Percentiles rank a stretch among this genome's conserved stretches.
phyloP scores from a whole-genome alignment of 2,797 vertebrate genomes.

The Psittacula derbiana region DNA sequence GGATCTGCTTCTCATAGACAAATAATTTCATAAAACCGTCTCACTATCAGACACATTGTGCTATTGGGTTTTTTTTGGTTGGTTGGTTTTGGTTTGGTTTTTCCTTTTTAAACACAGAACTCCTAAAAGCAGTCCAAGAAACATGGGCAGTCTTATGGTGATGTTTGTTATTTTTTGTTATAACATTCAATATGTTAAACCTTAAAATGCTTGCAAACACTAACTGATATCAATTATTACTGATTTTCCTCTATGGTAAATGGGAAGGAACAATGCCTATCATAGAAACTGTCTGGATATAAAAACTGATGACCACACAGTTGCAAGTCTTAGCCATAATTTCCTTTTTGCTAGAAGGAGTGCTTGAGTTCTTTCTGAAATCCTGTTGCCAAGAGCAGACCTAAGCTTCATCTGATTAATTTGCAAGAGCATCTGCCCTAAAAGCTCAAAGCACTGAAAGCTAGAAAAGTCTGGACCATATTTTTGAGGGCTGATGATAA shows the following conservation, averaged over 20 bases:
- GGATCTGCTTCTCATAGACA: not conserved
- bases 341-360: conserved; percentile 10
- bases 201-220: not conserved
- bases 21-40: not conserved
- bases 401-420: not conserved
- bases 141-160: not conserved
- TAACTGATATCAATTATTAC: not conserved
- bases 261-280: not conserved
- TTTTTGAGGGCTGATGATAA: not conserved
- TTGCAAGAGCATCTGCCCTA: not conserved
- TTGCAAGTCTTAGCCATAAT: not conserved
- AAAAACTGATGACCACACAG: not conserved
- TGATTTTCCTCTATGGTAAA: not conserved
- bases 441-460: not conserved
- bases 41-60: not conserved
- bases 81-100: not conserved
- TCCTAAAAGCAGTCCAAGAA: not conserved
- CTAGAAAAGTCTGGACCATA: not conserved
- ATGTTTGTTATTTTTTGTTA: not conserved
- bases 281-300: not conserved
- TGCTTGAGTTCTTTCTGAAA: not conserved
- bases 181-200: not conserved
- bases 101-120: not conserved
- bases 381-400: not conserved
- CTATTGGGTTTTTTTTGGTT: too few species aligned